Conservation (phyloP, 2,797 vertebrate genomes). For the Lophotriccus pileatus region DNA sequence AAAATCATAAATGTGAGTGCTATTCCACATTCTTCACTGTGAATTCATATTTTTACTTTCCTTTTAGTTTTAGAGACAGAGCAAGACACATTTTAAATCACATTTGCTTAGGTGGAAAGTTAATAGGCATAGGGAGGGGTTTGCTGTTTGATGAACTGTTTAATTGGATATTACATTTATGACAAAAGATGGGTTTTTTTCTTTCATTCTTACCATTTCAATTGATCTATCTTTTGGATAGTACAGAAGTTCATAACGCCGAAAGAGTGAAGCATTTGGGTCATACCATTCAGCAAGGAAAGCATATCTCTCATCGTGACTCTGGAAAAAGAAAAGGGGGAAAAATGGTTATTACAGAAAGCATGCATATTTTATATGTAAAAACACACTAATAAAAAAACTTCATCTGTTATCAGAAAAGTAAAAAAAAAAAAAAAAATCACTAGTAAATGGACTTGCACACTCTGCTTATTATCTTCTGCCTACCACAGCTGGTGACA, state of each 20-base stretch:
- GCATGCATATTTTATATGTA: neutral
- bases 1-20: neutral
- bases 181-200: neutral
- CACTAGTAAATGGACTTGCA: neutral
- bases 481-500: neutral
- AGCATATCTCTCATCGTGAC: constrained; percentile 86
- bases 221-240: constrained; percentile 90
- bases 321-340: constrained; percentile 58
- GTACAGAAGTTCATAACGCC: constrained; percentile 90
- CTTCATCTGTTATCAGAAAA: neutral
- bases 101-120: neutral
- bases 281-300: constrained; percentile 95
- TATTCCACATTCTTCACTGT: neutral
- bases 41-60: neutral
- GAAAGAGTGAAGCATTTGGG: constrained; percentile 84
- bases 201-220: constrained; percentile 86
- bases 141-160: neutral
- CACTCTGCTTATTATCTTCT: neutral
- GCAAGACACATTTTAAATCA: neutral
- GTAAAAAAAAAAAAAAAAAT: neutral
- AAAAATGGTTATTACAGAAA: neutral
- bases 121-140: neutral
- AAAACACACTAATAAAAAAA: neutral
- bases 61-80: neutral
- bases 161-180: neutral